phyloP scores from a whole-genome alignment of 1,140 invertebrate species.

The Scylla paramamosain region DNA sequence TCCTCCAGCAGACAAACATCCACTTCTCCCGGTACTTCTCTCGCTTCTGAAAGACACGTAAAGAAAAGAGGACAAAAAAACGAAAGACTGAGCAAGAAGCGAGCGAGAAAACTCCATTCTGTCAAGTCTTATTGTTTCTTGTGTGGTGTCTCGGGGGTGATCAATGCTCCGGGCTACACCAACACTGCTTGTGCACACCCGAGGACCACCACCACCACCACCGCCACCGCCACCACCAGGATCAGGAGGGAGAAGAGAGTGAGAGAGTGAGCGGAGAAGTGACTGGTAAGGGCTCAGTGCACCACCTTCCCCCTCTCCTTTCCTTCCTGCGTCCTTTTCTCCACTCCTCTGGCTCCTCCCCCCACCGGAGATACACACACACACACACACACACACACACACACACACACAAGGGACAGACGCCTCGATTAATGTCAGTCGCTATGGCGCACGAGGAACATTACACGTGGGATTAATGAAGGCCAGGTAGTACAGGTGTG shows the following conservation, averaged over 20 bases:
- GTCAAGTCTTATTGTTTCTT: not conserved
- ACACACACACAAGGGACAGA: not conserved
- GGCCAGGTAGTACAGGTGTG: too few species aligned
- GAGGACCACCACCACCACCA: too few species aligned
- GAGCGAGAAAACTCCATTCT: not conserved
- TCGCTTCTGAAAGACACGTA: not conserved
- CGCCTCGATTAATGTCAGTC: too few species aligned
- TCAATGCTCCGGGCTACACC: not conserved
- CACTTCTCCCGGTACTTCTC: too few species aligned
- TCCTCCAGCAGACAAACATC: too few species aligned
- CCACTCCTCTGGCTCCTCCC: too few species aligned
- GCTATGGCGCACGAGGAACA: too few species aligned
- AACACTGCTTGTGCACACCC: not conserved
- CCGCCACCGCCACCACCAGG: not conserved
- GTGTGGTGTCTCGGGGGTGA: not conserved
- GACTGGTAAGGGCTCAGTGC: not conserved
- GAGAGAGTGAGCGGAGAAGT: not conserved
- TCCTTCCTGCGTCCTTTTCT: too few species aligned
- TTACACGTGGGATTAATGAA: too few species aligned
- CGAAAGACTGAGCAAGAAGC: not conserved
- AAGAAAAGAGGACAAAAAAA: not conserved
- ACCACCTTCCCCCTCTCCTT: not conserved
- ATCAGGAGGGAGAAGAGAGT: not conserved
- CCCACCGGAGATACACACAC: not conserved
- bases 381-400: slow-evolving; percentile 18